Evolutionary conservation across 2,113 vertebrate genomes (phyloP), one percentile per base, ranked within the genome.

Genomic region (Rhea americana): DNA sequence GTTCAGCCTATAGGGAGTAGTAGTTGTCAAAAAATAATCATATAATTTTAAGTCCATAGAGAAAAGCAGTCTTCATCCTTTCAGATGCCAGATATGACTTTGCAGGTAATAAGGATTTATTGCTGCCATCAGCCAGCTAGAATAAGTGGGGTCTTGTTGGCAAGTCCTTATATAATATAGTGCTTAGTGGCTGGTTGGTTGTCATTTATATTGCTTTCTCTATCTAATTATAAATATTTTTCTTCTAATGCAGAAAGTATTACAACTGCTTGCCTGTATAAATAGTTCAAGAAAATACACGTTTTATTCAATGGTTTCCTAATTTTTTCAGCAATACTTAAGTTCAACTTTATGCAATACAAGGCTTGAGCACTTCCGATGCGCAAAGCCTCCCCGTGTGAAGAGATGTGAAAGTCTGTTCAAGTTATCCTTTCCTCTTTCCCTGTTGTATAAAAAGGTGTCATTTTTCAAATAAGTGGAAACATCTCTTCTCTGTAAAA

Each of bases 21-120:
- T 68, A 96, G 82, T 65, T 89, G 63, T 91, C 72, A 71, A 90
- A 88, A 45, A 93, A 67, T 83, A 93, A 92, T 95, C n/a, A 90
- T 73, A 48, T 92, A 93, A 93, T 85, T 86, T 26, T 90, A 77
- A 87, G 78, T 93, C 83, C 74, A 82, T 89, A 62, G 78, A 85
- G 90, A 81, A 96, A 91, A 97, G 94, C 72, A 93, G 48, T 90
- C 87, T 89, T 73, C 63, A 82, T 91, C 68, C 50, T 91, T 93
- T 93, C 62, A n/a, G 32, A 84, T 82, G 45, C 80, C 85, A 93
- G 28, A 79, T 90, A 51, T 3, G 1, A 66, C 73, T 96, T 96
- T 92, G 72, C 82, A 88, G 90, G 78, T 94, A 95, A 78, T 81
- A 77, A 89, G 89, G 67, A 81, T 93, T 96, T 90, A 41, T 58